Percentiles rank a stretch among this genome's conserved stretches.
Conservation (phyloP, 2,113 vertebrate genomes). For the Passer domesticus region DNA sequence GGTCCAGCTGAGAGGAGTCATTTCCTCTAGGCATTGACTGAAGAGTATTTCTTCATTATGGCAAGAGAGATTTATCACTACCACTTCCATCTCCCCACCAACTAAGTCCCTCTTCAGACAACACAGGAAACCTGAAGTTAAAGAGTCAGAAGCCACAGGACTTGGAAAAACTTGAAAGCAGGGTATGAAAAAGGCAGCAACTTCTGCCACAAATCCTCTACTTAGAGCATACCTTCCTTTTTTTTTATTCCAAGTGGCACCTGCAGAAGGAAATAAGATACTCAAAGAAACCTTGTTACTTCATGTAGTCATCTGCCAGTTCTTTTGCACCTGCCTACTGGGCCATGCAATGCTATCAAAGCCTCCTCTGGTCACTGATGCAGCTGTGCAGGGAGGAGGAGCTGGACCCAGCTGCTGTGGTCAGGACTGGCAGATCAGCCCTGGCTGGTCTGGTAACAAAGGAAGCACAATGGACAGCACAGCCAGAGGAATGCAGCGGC, state of each 20-base stretch:
- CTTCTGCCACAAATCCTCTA: background rate
- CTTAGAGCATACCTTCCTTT: background rate
- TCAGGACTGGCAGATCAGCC: background rate
- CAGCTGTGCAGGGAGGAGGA: background rate
- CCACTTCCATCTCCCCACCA: background rate
- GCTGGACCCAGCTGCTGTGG: background rate
- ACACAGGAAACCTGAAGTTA: background rate
- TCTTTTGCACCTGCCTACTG: background rate
- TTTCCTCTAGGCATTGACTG: background rate
- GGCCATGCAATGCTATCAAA: background rate
- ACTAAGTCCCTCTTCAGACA: background rate
- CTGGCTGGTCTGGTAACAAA: background rate
- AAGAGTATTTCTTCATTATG: background rate
- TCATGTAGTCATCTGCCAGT: too few species aligned
- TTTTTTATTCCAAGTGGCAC: background rate
- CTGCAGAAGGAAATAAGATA: background rate
- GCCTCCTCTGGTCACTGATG: background rate
- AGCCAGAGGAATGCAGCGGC: background rate
- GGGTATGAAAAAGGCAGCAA: background rate
- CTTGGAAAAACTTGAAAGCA: background rate
- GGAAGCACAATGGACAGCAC: background rate
- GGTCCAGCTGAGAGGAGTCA: background rate
- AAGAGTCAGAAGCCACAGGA: background rate
- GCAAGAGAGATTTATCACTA: background rate
- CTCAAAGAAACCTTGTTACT: background rate